Base-by-base conservation (phyloP, 2,113 vertebrate species). In the Marmota monax region DNA sequence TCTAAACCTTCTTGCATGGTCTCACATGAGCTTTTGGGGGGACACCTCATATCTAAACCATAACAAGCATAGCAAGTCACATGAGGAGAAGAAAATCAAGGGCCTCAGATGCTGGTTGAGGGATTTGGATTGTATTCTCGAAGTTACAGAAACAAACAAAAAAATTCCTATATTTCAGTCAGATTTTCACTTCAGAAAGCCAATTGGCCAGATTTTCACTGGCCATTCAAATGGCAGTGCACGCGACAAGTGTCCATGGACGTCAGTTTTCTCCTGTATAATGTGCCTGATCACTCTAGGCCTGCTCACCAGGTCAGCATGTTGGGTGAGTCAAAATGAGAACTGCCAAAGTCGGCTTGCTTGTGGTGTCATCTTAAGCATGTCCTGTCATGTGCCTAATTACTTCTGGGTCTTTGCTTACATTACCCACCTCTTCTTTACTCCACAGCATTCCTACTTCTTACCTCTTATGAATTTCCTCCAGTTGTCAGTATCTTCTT, bases 61-160 rank as follows among this genome's bases (percentile, higher is more conserved):
- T 25, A 63, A 1, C 61, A 63, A 63, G 23, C 23, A 63, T 27
- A 63, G 3, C 29, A 67, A 48, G 22, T 32, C 10, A 37, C 51
- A 6, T 48, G 51, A 73, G 11, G 7, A n/a, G 76, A 93, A 69
- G 3, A 18, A 25, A 51, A 37, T 1, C 1, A 86, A 96, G 48
- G 34, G 56, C 16, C 34, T 92, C 39, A 1, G 69, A 12, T 42
- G 10, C 53, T 88, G 23, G 32, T 34, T 63, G 74, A 74, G 20
- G 29, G 82, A 83, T 70, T 29, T 95, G 27, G 37, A 85, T 88
- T 93, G 73, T 77, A 94, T 42, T 61, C 72, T 83, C 7, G 72
- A 90, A 45, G 32, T 61, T 72, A 42, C 14, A 82, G 67, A 72
- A 37, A 92, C 13, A 39, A 88, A 92, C 25, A n/a, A 88, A 92